Evolutionary conservation across 2,797 vertebrate species (phyloP).

Genomic region (Tokudaia tokunoshimensis): DNA sequence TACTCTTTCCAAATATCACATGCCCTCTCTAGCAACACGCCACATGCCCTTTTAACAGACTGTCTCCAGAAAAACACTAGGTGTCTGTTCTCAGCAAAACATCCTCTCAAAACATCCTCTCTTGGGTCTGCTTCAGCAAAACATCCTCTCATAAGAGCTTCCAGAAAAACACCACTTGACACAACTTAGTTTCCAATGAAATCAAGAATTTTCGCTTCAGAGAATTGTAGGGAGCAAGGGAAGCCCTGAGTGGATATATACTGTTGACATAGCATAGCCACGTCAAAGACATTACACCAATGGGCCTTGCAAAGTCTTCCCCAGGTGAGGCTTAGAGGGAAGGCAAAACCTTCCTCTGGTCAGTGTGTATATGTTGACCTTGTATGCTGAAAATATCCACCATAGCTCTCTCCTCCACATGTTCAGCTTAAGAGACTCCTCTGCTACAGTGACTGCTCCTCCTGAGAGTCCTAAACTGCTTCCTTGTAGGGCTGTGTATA

Average conservation of each 20-base stretch:
- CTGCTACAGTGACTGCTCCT: not conserved
- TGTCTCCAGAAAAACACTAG: too few species aligned
- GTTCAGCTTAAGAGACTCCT: not conserved
- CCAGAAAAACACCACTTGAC: not conserved
- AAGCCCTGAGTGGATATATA: too few species aligned
- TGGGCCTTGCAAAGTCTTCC: not conserved
- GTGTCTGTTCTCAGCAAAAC: too few species aligned
- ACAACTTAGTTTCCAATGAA: not conserved
- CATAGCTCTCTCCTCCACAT: not conserved
- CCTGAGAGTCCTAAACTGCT: not conserved
- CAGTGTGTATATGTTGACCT: not conserved
- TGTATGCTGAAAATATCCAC: not conserved
- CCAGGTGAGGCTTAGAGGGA: not conserved
- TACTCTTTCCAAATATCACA: not conserved
- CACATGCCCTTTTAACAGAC: not conserved
- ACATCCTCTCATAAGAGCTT: too few species aligned
- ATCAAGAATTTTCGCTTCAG: not conserved
- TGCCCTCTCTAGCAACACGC: not conserved
- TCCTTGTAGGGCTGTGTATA: too few species aligned
- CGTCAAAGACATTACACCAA: not conserved
- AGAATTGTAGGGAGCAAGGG: not conserved
- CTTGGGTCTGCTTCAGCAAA: too few species aligned
- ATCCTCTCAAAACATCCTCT: too few species aligned
- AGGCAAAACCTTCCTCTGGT: not conserved
- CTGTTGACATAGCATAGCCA: not conserved